A percentile compares a stretch with the other conserved stretches of the same genome.
Evolutionary conservation across 2,888 invertebrate genomes (phyloP).

Genomic region (Oxytorus armatus): DNA sequence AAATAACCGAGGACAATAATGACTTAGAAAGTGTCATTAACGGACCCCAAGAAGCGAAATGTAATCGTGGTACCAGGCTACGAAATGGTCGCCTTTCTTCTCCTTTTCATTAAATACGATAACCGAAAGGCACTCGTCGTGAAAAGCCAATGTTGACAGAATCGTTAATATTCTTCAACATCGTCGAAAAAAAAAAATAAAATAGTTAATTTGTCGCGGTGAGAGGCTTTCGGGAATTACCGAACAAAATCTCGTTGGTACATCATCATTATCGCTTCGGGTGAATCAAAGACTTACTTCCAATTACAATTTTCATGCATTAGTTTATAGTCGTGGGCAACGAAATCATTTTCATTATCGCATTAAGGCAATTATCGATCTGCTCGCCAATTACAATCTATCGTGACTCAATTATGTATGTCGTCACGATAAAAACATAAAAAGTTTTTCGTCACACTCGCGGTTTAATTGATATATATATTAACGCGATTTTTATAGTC

Average conservation of each 20-base stretch:
- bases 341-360: too few species aligned
- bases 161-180: constrained; percentile 10
- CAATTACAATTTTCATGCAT: too few species aligned
- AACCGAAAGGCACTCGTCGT: neutral
- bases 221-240: neutral
- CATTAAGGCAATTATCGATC: constrained; percentile 1
- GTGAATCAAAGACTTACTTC: too few species aligned
- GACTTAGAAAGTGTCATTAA: constrained; percentile 57
- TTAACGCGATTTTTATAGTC: too few species aligned
- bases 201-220: neutral
- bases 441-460: too few species aligned
- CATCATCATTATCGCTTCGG: too few species aligned
- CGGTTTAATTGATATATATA: too few species aligned
- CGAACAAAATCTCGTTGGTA: constrained; percentile 3
- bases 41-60: constrained; percentile 8
- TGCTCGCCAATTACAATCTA: constrained; percentile 20
- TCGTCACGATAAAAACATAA: neutral
- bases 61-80: constrained; percentile 28
- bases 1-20: neutral
- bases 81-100: constrained; percentile 7
- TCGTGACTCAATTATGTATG: neutral
- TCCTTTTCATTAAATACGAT: constrained; percentile 8
- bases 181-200: neutral
- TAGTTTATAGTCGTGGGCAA: too few species aligned
- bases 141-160: constrained; percentile 11